These are phyloP conservation scores for Saccopteryx leptura DNA, from an alignment of 2,113 vertebrate species.

Conservation along the genomic window DNA sequence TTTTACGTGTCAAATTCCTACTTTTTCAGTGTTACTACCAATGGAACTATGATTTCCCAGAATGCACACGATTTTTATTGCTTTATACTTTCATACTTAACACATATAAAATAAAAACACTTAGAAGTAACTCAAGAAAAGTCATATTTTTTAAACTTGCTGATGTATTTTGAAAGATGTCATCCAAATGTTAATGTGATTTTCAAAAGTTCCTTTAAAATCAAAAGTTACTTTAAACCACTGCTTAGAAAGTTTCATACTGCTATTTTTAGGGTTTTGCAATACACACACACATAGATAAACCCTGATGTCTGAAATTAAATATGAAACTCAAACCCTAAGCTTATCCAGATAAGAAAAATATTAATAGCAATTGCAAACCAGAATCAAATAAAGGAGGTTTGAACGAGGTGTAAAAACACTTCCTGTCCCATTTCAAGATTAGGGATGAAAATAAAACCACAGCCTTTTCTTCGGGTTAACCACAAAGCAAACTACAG, in stretches of 20 bases:
- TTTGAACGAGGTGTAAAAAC: constrained; percentile 75
- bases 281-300: background rate
- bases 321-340: constrained; percentile 71
- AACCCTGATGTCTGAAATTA: constrained; percentile 45
- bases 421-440: constrained; percentile 43
- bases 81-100: constrained; percentile 49
- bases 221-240: constrained; percentile 52
- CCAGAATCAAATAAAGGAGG: constrained; percentile 71
- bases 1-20: constrained; percentile 29
- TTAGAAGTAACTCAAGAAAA: constrained; percentile 26
- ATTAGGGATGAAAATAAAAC: constrained; percentile 74
- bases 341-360: background rate
- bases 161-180: constrained; percentile 53
- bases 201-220: constrained; percentile 22
- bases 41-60: background rate
- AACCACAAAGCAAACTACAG: constrained; percentile 79
- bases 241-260: background rate
- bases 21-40: constrained; percentile 37
- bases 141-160: background rate
- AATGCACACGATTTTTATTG: background rate
- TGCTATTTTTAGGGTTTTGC: constrained; percentile 45
- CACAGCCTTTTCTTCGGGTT: constrained; percentile 69
- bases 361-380: constrained; percentile 82
- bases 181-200: constrained; percentile 29
- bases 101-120: background rate